phyloP scores from a whole-genome alignment of 2,797 vertebrate genomes.

The Podarcis siculus region DNA sequence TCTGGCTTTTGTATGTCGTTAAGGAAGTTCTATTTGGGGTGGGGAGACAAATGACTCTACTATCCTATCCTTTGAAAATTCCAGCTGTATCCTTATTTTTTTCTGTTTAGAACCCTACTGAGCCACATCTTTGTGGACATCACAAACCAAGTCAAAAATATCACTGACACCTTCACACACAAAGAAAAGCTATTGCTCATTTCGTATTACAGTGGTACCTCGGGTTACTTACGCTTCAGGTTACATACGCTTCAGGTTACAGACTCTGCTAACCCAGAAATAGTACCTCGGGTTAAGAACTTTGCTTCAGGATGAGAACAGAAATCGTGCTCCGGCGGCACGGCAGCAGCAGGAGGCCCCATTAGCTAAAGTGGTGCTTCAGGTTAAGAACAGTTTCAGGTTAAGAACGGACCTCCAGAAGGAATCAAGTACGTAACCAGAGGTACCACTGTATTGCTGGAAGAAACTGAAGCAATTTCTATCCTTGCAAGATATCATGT shows the following conservation, averaged over 20 bases:
- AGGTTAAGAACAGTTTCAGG: too few species aligned
- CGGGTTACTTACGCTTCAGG: too few species aligned
- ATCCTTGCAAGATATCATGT: neutral
- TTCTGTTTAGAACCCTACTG: conserved; percentile 22
- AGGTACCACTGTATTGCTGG: neutral
- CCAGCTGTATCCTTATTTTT: neutral
- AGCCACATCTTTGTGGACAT: conserved; percentile 8
- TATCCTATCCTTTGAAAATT: conserved; percentile 3
- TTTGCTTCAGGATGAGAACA: too few species aligned
- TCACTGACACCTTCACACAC: neutral
- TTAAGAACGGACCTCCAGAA: too few species aligned
- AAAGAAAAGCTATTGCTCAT: neutral
- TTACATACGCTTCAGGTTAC: too few species aligned
- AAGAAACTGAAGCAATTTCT: neutral
- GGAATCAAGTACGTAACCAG: too few species aligned
- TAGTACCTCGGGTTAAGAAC: too few species aligned
- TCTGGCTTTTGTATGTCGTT: neutral
- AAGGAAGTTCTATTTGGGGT: neutral
- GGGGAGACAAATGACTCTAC: neutral
- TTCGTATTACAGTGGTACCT: neutral
- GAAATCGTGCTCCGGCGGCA: too few species aligned
- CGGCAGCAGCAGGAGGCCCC: too few species aligned
- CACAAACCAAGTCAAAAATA: conserved; percentile 2
- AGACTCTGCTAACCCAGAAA: too few species aligned
- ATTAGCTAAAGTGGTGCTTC: too few species aligned